Conservation (phyloP, 2,888 invertebrate species). For the Lypha dubia region DNA sequence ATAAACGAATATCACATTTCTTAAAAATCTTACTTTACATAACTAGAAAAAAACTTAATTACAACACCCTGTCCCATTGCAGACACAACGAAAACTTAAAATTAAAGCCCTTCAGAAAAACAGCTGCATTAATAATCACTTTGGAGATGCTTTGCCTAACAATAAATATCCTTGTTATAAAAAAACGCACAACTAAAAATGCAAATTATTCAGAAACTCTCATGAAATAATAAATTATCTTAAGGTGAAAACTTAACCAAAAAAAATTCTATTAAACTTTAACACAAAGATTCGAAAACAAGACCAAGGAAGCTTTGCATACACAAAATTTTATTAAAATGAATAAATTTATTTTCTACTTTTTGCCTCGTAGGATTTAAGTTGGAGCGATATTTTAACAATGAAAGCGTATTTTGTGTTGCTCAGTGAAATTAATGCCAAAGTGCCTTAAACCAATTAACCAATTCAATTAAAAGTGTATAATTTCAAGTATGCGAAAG, state of each 20-base stretch:
- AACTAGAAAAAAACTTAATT: background rate
- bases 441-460: constrained; percentile 21
- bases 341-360: background rate
- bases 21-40: background rate
- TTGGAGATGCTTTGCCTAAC: background rate
- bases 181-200: background rate
- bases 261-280: constrained; percentile 4
- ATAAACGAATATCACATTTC: no score
- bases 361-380: background rate
- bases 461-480: constrained; percentile 15
- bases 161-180: constrained; percentile 4
- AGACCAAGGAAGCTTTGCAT: background rate
- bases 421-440: background rate
- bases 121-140: constrained; percentile 8
- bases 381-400: background rate
- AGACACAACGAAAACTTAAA: background rate
- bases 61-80: background rate
- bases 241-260: background rate
- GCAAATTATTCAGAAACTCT: background rate
- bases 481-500: no score
- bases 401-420: background rate
- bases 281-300: background rate
- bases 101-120: background rate
- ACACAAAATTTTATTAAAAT: background rate
- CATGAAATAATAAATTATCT: background rate